These are phyloP conservation scores for Hydropsyche betteni DNA, from an alignment of 2,888 invertebrate genomes.

Conservation along the genomic window DNA sequence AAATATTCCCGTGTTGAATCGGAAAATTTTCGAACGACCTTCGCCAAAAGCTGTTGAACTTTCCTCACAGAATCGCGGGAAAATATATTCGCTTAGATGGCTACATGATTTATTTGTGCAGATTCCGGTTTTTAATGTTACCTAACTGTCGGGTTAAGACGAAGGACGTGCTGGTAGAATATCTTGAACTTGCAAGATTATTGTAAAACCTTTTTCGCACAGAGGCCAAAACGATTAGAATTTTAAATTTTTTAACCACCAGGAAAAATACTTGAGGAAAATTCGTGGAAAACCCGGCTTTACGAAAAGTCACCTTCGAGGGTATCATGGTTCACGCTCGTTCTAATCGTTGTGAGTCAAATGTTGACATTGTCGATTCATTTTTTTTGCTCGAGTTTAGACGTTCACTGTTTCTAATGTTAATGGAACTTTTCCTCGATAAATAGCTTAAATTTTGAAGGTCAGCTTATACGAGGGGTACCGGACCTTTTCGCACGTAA, in stretches of 20 bases:
- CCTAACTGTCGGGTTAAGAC: constrained; percentile 17
- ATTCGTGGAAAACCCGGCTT: too few species aligned
- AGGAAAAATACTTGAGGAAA: not conserved
- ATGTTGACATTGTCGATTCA: not conserved
- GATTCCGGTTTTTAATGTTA: constrained; percentile 16
- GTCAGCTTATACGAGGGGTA: not conserved
- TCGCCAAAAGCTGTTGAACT: constrained; percentile 16
- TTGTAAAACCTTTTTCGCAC: not conserved
- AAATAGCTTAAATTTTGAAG: constrained; percentile 16
- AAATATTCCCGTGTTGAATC: too few species aligned
- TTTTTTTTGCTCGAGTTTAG: not conserved
- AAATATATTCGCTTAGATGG: constrained; percentile 17
- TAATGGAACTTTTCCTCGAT: not conserved
- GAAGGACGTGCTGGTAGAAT: constrained; percentile 16
- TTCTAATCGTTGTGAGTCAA: not conserved
- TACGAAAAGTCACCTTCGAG: too few species aligned
- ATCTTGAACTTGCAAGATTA: constrained; percentile 19
- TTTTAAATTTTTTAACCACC: constrained; percentile 1
- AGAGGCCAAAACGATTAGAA: constrained; percentile 11
- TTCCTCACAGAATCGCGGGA: not conserved
- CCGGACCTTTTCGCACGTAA: not conserved
- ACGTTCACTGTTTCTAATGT: not conserved
- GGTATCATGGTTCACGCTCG: too few species aligned
- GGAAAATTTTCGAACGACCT: not conserved
- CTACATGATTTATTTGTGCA: not conserved